These are phyloP conservation scores for Drosophila phalerata DNA, from an alignment of 2,888 invertebrate species.

Conservation along the genomic window DNA sequence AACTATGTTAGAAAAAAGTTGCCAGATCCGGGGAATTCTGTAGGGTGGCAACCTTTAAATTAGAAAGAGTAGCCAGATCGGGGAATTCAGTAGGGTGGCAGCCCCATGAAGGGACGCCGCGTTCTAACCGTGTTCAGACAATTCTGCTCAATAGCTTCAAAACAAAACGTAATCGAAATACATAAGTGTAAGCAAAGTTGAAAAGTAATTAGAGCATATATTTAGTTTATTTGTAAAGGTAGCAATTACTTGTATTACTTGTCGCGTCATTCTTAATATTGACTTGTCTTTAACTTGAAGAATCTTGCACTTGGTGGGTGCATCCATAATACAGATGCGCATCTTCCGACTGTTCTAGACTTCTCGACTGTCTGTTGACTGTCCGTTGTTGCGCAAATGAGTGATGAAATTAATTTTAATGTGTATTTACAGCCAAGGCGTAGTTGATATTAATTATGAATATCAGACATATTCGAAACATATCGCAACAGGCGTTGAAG, in stretches of 20 bases:
- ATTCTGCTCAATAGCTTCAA: too few relatives aligned
- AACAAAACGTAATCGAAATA: neutral
- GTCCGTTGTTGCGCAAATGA: neutral
- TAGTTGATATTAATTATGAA: conserved; percentile 53
- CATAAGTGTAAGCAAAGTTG: neutral
- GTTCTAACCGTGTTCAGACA: too few relatives aligned
- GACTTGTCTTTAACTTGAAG: neutral
- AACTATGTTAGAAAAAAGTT: too few relatives aligned
- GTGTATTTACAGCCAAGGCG: conserved; percentile 55
- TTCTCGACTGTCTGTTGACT: neutral
- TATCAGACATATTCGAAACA: conserved; percentile 61
- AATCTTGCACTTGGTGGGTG: neutral
- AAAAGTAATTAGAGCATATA: neutral
- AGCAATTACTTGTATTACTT: neutral
- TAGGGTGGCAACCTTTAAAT: too few relatives aligned
- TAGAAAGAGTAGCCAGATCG: too few relatives aligned
- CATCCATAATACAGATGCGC: neutral
- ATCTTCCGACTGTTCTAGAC: neutral
- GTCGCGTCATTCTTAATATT: neutral
- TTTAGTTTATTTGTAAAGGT: neutral
- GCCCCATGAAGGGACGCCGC: too few relatives aligned
- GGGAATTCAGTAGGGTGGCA: too few relatives aligned
- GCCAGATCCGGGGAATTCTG: too few relatives aligned
- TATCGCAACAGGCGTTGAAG: conserved; percentile 55
- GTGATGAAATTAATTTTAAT: neutral